Evolutionary conservation across 2,113 vertebrate genomes (phyloP).

Genomic region (Xenopus laevis): DNA sequence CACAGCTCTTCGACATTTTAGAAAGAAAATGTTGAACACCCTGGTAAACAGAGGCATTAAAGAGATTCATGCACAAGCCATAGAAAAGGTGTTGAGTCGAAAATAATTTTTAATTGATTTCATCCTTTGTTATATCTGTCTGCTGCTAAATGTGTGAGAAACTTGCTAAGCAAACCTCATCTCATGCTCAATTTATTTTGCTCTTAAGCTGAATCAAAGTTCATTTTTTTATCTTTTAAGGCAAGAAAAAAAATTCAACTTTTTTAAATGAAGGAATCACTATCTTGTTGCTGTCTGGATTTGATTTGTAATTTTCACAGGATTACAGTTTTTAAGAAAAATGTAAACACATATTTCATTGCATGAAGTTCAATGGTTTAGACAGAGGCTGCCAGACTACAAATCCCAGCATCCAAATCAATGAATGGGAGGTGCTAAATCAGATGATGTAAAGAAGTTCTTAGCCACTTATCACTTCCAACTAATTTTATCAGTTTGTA

Average conservation of each 20-base stretch:
- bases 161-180: conserved; percentile 18
- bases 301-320: neutral
- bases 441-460: too few species aligned
- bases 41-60: conserved; percentile 56
- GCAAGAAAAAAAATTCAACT: conserved; percentile 1
- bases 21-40: conserved; percentile 45
- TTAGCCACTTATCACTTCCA: too few species aligned
- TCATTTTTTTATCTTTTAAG: conserved; percentile 11
- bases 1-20: conserved; percentile 54
- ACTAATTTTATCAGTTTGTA: too few species aligned
- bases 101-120: conserved; percentile 1
- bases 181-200: conserved; percentile 38
- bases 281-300: neutral
- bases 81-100: conserved; percentile 12
- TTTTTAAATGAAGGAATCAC: neutral
- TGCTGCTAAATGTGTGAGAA: neutral
- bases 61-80: conserved; percentile 49
- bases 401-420: too few species aligned
- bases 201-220: conserved; percentile 34
- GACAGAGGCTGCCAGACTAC: too few species aligned
- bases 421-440: too few species aligned
- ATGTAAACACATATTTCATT: neutral
- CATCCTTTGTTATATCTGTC: conserved; percentile 25
- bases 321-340: neutral
- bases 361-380: too few species aligned